Base-by-base conservation (phyloP, 2,888 invertebrate species). In the Sepioteuthis lessoniana region DNA sequence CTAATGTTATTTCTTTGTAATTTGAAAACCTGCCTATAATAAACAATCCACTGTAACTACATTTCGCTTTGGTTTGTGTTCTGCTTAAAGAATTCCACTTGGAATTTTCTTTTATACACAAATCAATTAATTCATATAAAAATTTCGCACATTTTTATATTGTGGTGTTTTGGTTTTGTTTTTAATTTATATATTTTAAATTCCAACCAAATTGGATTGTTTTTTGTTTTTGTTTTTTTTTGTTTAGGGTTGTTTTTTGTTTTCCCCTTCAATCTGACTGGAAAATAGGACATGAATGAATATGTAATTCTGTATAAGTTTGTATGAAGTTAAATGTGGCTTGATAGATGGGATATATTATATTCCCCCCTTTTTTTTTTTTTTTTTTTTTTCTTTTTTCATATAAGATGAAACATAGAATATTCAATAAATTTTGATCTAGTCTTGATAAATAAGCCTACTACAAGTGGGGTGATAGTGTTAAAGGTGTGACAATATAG, bases 1-100 rank as follows among this genome's bases (percentile, higher is more conserved):
- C 60, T 93, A 60, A 93, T 93, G 35, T 60, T 93, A 60, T 93
- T 93, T 93, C 93, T 93, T 93, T 93, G 93, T 93, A 93, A 93
- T 60, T 50, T 60, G 93, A 93, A 93, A 60, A 38, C 55, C 55
- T 47, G 60, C 93, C 93, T 60, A 47, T 55, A 93, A 93, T 93
- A 93, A 93, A 93, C 60, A 55, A 93, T 50, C 35, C 93, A 92
- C 46, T 92, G 42, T 92, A 92, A n/a, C 92, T 42, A 92, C 76
- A 76, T 76, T 76, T 76, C 76, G 76, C 76, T 76, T 76, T 76
- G 76, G 76, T 76, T 76, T 76, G 76, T 76, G 76, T 76, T 76
- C 76, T 76, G 19, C n/a, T 76, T 76, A 76, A 76, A 76, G 76
- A 76, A 35, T 35, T 76, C 35, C 76, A 76, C n/a, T 76, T 76